These are phyloP conservation scores for Cyanoramphus novaezelandiae DNA, from an alignment of 2,113 vertebrate genomes.

Conservation along the genomic window DNA sequence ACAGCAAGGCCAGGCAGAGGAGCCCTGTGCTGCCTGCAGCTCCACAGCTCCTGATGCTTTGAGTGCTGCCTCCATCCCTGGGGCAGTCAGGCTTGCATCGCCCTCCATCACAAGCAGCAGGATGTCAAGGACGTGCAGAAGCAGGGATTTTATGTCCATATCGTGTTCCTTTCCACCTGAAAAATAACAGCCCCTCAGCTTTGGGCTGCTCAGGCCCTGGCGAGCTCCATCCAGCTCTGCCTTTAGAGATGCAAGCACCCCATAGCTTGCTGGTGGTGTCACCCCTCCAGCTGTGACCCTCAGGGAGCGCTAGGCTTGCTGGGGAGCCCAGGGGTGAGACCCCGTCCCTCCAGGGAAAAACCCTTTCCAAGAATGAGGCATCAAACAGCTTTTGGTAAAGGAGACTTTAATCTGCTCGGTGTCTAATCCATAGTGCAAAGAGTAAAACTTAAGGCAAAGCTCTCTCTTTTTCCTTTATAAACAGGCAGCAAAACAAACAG, in stretches of 20 bases:
- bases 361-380: neutral
- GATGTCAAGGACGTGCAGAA: accelerated
- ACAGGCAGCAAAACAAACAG: slow-evolving; percentile 24
- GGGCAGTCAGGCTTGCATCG: neutral
- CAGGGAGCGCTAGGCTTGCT: neutral
- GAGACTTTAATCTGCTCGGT: slow-evolving; percentile 48
- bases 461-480: neutral
- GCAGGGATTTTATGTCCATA: neutral
- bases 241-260: neutral
- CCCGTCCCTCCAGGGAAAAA: neutral
- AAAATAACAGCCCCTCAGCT: neutral
- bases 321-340: neutral
- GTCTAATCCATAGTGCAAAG: slow-evolving; percentile 47
- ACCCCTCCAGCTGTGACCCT: neutral
- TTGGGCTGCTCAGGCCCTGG: neutral
- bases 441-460: slow-evolving; percentile 65
- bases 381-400: neutral
- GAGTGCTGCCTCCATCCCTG: neutral
- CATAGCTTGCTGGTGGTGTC: neutral
- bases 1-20: neutral
- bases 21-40: neutral
- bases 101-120: neutral
- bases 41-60: neutral
- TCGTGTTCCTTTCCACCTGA: neutral
- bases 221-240: neutral